Evolutionary conservation across 2,113 vertebrate genomes (phyloP), one percentile per base, ranked within the genome.

Genomic region (Planiliza haematocheilus): DNA sequence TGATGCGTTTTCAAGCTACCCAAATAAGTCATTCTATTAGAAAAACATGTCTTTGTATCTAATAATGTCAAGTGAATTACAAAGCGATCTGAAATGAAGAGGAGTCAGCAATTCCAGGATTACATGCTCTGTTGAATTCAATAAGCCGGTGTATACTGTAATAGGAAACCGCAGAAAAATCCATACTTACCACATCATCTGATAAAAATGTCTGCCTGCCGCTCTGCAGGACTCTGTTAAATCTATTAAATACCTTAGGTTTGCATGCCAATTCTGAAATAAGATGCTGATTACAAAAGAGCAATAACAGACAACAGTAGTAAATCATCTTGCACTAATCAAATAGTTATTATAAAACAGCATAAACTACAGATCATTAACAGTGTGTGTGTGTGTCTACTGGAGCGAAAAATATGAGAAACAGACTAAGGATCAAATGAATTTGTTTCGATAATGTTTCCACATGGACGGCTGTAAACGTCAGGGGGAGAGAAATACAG

Each of bases 141-240:
- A 91, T 87, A 88, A 84, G 71, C 49, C 42, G 46, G 34, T 61
- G 78, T 69, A 72, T 66, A 70, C 68, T 70, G 87, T 89, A 89
- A 92, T 82, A 87, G 79, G 76, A 91, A 84, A 81, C 88, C 86
- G 70, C 51, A 81, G 85, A 81, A 88, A 90, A 91, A 88, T 91
- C 87, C 72, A 88, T 87, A 89, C 84, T 84, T 73, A 79, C 81
- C 79, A 67, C 87, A 88, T 89, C 87, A 89, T 89, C 86, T 75
- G 76, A 89, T 87, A 75, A 79, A 87, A 90, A 90, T 83, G 83
- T 84, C 86, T 78, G 78, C 87, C 50, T 13, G 50, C 85, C 46
- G 70, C 82, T 77, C 81, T 13, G 74, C 77, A 70, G 73, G 88
- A 76, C 70, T 77, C 80, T 84, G 84, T 84, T 84, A 82, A 79